Evolutionary conservation across 2,888 invertebrate species (phyloP), one percentile per base, ranked within the genome.

Genomic region (Lasioglossum leucozonium): DNA sequence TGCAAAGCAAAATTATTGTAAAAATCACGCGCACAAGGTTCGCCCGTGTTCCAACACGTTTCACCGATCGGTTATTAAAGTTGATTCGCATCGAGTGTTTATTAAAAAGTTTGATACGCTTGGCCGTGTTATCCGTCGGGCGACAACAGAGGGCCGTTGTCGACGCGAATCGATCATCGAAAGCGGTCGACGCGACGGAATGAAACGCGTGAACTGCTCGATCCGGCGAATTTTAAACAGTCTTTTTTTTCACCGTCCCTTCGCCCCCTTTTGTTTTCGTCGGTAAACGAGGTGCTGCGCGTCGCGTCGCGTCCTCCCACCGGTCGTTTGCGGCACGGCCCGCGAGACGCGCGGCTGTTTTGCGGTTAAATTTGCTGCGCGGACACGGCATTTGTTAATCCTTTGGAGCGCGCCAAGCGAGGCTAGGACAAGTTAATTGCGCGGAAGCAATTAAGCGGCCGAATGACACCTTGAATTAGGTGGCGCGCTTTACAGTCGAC

Each of bases 341-440:
- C 16, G 26, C 73, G 30, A 34, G 34, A 65, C 26, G 18, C 44
- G 37, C 62, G 62, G 51, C 6, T 16, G 34, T 81, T 72, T 47
- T 72, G 72, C 30, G 72, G 71, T 42, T 18, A 22, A 72, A 72
- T 72, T 79, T 42, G 30, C 40, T n/a, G 26, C 13, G 18, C 71
- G 37, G 42, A 40, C n/a, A 42, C 30, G 42, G 40, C 51, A n/a
- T 69, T 80, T n/a, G 79, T 72, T 80, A 80, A 80, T 80, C 75
- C 75, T 55, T 75, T 10, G 55, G 42, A 69, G 26, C n/a, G 22
- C 51, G n/a, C 4, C 11, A 5, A 40, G 34, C 72, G 22, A 73
- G 30, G 30, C 67, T 55, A 34, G 72, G 72, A 72, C 72, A 18
- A 16, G 69, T 77, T 81, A 86, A 81, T 77, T 67, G 78, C 58